These are phyloP conservation scores for Papilio machaon DNA, from an alignment of 1,140 invertebrate genomes.

Conservation along the genomic window DNA sequence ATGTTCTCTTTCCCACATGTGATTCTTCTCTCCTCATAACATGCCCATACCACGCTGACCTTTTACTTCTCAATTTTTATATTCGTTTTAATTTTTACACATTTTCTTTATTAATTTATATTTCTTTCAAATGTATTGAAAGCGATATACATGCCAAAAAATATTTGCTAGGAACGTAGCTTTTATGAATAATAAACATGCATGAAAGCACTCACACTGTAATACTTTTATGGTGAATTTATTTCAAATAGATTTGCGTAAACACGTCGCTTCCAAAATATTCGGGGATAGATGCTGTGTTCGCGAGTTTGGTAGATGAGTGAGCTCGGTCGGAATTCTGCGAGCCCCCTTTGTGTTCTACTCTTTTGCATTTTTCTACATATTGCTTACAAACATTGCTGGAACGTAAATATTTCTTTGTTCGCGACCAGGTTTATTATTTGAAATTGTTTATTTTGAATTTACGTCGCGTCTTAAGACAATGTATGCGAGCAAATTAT, in stretches of 20 bases:
- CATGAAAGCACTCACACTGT: background rate
- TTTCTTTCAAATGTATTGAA: background rate
- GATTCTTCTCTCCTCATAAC: too few relatives aligned
- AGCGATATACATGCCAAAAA: background rate
- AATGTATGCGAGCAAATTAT: slow-evolving; percentile 13
- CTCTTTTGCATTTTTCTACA: slow-evolving; percentile 73
- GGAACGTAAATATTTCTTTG: slow-evolving; percentile 63
- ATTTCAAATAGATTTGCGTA: slow-evolving; percentile 33
- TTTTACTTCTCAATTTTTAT: too few relatives aligned
- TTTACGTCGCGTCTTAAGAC: slow-evolving; percentile 33
- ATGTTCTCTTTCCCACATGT: too few relatives aligned
- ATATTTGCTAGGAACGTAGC: background rate
- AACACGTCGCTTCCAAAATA: slow-evolving; percentile 48
- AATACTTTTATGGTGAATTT: slow-evolving; percentile 17
- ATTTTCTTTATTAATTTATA: too few relatives aligned
- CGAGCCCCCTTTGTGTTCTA: slow-evolving; percentile 48
- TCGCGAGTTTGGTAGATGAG: slow-evolving; percentile 39
- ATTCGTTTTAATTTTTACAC: too few relatives aligned
- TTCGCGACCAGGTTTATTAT: slow-evolving; percentile 50
- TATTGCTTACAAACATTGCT: slow-evolving; percentile 74
- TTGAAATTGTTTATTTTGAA: slow-evolving; percentile 54
- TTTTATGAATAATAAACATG: slow-evolving; percentile 3
- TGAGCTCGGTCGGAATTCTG: slow-evolving; percentile 55
- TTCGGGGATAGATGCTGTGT: slow-evolving; percentile 43
- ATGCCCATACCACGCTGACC: too few relatives aligned